These are phyloP conservation scores for Lytechinus variegatus DNA, from an alignment of 35 echinoderm and acorn worm species.

Conservation along the genomic window DNA sequence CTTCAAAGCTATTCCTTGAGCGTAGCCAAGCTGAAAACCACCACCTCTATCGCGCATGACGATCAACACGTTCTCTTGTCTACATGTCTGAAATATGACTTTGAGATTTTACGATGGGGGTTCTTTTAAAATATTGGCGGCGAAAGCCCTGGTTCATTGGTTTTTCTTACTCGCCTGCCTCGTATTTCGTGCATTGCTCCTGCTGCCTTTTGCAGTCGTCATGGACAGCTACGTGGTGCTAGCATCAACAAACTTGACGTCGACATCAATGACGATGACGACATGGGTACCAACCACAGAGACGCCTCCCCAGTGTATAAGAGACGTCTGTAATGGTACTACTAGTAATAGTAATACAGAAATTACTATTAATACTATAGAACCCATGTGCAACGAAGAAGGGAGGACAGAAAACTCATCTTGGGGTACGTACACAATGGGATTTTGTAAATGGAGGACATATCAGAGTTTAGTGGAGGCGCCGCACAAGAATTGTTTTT, in stretches of 20 bases:
- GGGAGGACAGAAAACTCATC: slow-evolving; percentile 33
- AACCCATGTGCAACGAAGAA: slow-evolving; percentile 38
- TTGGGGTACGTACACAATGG: slow-evolving; percentile 25
- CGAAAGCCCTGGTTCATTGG: slow-evolving; percentile 52
- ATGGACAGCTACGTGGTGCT: slow-evolving; percentile 67
- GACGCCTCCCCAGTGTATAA: background rate
- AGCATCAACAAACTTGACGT: slow-evolving; percentile 55
- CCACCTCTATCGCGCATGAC: slow-evolving; percentile 37
- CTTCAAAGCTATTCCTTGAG: background rate
- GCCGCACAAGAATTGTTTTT: slow-evolving; percentile 54
- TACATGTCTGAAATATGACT: slow-evolving; percentile 70
- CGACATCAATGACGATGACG: slow-evolving; percentile 31
- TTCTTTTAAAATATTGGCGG: slow-evolving; percentile 64
- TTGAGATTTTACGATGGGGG: slow-evolving; percentile 71
- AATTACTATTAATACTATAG: slow-evolving; percentile 8
- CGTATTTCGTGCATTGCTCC: slow-evolving; percentile 53
- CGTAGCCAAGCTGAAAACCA: slow-evolving; percentile 32
- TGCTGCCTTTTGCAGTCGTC: slow-evolving; percentile 53
- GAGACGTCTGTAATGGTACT: background rate
- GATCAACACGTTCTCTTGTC: slow-evolving; percentile 30
- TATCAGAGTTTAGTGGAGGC: slow-evolving; percentile 32
- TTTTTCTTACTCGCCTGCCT: slow-evolving; percentile 57
- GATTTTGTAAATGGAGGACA: slow-evolving; percentile 67
- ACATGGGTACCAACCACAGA: slow-evolving; percentile 31
- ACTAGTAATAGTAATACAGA: background rate